Evolutionary conservation across 2,113 vertebrate genomes (phyloP).

Genomic region (Micronycteris hirsuta): DNA sequence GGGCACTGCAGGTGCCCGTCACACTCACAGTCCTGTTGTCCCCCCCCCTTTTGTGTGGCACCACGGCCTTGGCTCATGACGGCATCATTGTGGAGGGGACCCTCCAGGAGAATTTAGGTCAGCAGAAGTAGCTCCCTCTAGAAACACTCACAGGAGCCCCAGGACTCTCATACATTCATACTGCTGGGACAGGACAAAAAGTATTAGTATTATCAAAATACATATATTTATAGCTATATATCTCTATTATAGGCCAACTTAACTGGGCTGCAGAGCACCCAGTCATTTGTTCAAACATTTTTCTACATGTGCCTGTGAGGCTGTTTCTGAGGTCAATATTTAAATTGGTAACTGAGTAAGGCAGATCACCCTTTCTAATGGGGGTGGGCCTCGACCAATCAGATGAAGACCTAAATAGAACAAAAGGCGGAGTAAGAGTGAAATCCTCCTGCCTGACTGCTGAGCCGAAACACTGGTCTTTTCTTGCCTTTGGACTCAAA

Average conservation of each 20-base stretch:
- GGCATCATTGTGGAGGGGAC: background rate
- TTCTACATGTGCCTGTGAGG: background rate
- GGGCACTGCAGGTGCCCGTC: background rate
- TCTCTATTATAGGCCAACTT: background rate
- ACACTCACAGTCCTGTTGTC: background rate
- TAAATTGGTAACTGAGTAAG: background rate
- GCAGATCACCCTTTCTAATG: background rate
- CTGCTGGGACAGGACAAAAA: background rate
- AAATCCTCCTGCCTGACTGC: background rate
- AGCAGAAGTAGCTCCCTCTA: background rate
- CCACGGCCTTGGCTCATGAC: background rate
- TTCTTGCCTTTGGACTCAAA: background rate
- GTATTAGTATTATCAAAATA: background rate
- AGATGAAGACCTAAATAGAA: background rate
- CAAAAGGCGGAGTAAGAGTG: background rate
- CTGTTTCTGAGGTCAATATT: background rate
- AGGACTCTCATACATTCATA: no score
- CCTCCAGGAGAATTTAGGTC: background rate
- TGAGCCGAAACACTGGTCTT: background rate
- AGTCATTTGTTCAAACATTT: background rate
- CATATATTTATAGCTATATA: background rate
- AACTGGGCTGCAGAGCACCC: no score
- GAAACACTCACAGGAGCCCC: background rate
- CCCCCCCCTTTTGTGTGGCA: fast-evolving
- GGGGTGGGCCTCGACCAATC: background rate